A percentile compares a stretch with the other conserved stretches of the same genome.
Conservation (phyloP, 2,888 invertebrate genomes). For the Philereme vetulata region DNA sequence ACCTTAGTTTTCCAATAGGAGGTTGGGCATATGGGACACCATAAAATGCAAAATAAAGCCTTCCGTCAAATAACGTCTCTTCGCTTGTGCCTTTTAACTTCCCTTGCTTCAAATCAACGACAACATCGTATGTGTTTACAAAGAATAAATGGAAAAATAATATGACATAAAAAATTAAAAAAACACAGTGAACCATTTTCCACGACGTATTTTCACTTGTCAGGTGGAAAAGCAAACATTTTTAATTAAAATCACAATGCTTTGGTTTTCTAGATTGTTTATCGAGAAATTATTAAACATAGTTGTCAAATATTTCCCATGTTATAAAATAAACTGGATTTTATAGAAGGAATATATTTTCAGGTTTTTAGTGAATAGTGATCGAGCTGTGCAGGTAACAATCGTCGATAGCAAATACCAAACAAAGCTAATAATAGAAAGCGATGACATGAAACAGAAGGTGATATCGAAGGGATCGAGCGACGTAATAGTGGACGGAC, state of each 20-base stretch:
- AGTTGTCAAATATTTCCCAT: slow-evolving; percentile 9
- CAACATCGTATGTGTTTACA: slow-evolving; percentile 43
- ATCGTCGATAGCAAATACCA: slow-evolving; percentile 57
- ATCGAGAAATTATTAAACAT: slow-evolving; percentile 4
- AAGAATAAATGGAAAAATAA: slow-evolving; percentile 39
- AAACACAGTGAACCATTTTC: slow-evolving; percentile 13
- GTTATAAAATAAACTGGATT: slow-evolving; percentile 1
- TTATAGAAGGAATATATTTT: slow-evolving; percentile 34
- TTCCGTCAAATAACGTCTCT: slow-evolving; percentile 57
- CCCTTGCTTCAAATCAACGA: slow-evolving; percentile 57
- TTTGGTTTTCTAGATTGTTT: slow-evolving; percentile 16
- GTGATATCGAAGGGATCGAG: slow-evolving; percentile 62
- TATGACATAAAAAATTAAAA: slow-evolving; percentile 39
- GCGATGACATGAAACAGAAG: slow-evolving; percentile 51
- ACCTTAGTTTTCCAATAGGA: slow-evolving; percentile 64
- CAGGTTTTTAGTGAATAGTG: slow-evolving; percentile 71
- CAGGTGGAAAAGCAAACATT: background rate
- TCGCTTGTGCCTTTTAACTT: slow-evolving; percentile 55
- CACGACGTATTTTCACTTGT: background rate
- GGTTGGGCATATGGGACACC: slow-evolving; percentile 70
- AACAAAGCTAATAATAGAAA: slow-evolving; percentile 50
- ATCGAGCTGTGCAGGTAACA: slow-evolving; percentile 46
- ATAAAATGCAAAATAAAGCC: slow-evolving; percentile 66
- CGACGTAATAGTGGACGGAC: slow-evolving; percentile 62
- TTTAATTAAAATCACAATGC: slow-evolving; percentile 21